Evolutionary conservation across 1,140 invertebrate genomes (phyloP).

Genomic region (Papilio aristodemus): DNA sequence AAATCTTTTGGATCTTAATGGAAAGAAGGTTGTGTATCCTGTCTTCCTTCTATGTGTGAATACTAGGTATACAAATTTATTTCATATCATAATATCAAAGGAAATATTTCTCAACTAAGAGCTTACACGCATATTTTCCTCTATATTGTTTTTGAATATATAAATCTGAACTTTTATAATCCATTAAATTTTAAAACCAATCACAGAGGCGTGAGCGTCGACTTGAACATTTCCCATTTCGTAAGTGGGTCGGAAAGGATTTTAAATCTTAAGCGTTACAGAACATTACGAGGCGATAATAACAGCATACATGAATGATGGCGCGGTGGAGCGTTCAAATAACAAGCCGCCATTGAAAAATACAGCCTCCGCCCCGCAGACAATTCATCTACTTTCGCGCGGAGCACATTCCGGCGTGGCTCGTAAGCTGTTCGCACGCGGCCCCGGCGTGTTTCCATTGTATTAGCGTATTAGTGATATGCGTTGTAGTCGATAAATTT

Average conservation of each 20-base stretch:
- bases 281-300: conserved; percentile 35
- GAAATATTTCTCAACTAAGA: too few species aligned
- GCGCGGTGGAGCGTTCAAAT: conserved; percentile 38
- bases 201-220: neutral
- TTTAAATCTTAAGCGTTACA: conserved; percentile 39
- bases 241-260: conserved; percentile 36
- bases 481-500: too few species aligned
- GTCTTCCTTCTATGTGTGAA: too few species aligned
- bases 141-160: too few species aligned
- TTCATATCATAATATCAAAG: too few species aligned
- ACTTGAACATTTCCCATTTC: neutral
- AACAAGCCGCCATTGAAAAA: conserved; percentile 41
- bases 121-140: too few species aligned
- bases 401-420: conserved; percentile 12
- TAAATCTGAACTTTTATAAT: neutral
- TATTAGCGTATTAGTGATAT: too few species aligned
- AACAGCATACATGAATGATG: conserved; percentile 41
- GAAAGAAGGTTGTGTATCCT: too few species aligned
- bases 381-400: conserved; percentile 37
- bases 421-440: conserved; percentile 15
- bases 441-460: too few species aligned
- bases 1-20: too few species aligned
- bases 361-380: conserved; percentile 38
- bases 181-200: neutral
- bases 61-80: too few species aligned